These are phyloP conservation scores for Lepus timidus DNA, from an alignment of 2,113 vertebrate genomes.

Conservation along the genomic window DNA sequence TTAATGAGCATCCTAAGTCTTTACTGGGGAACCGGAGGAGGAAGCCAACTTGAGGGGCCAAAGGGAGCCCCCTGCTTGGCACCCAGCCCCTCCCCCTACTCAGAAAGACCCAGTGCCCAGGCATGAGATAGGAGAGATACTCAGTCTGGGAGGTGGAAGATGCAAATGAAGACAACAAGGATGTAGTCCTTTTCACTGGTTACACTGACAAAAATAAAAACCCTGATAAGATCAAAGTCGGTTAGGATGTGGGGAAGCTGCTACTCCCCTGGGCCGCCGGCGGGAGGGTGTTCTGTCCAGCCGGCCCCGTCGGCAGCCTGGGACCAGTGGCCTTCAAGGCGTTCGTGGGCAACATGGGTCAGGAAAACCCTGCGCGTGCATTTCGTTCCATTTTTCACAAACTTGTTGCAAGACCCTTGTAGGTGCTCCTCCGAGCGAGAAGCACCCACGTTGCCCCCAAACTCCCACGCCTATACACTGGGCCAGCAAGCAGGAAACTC, in stretches of 20 bases:
- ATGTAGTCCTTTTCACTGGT: not conserved
- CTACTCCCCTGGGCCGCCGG: not conserved
- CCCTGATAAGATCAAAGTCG: conserved; percentile 60
- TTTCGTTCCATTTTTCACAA: too few species aligned
- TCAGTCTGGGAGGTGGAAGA: conserved; percentile 10
- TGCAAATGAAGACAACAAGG: conserved; percentile 50
- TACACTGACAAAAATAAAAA: conserved; percentile 67
- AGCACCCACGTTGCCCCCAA: not conserved
- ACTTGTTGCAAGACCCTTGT: too few species aligned
- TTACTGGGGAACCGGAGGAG: not conserved
- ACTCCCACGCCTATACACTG: rapidly evolving
- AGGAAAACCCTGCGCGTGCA: too few species aligned
- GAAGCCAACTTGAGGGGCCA: not conserved
- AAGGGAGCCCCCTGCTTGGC: too few species aligned
- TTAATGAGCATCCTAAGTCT: not conserved
- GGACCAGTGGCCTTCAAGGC: too few species aligned
- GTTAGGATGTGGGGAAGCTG: conserved; percentile 60
- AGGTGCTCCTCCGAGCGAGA: not conserved
- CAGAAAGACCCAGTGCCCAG: not conserved
- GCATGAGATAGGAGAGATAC: not conserved
- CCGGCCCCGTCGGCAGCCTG: not conserved
- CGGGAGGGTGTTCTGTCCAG: not conserved
- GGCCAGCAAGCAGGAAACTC: not conserved
- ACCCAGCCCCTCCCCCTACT: not conserved
- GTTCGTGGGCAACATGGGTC: too few species aligned